Evolutionary conservation across 1,140 invertebrate genomes (phyloP), one percentile per base, ranked within the genome.

Genomic region (Tenebrio molitor): DNA sequence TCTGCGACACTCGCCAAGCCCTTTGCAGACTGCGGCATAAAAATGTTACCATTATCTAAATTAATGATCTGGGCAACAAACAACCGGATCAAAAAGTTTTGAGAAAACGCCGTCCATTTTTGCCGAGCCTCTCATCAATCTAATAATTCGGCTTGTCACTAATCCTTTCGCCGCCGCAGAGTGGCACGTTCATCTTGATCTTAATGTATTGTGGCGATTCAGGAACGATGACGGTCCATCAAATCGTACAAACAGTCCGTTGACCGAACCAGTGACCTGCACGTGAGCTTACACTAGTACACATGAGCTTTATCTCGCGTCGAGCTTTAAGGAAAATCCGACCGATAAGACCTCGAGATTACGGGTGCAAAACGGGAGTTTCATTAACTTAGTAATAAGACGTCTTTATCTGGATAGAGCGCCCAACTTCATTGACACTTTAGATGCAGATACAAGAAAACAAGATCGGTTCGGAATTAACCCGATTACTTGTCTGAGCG

Each of bases 371-470:
- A 69, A 69, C 66, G 66, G 53, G 41, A 66, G 15, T 66, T 66
- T 66, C 64, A 66, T 66, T 66, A 66, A 66, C 39, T 66, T 21
- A 12, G 64, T 66, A 66, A 66, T 66, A 66, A 66, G 64, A 66
- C 64, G 64, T 8, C 64, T 42, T 66, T 66, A 66, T 66, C 64
- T 66, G 64, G 25, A 33, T 29, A 29, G 64, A 42, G 64, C 64
- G 62, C 42, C 64, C 42, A 42, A 46, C 42, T 46, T 66, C 64
- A 42, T 66, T 29, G 64, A 66, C 64, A 46, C 39, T 66, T 66
- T 66, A 66, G 64, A 66, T 66, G 64, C 64, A 66, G 64, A 66
- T 46, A 46, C 42, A 66, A 66, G 64, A 66, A 66, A 42, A 17
- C 50, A 12, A 58, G 50, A 58, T 58, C 29, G 50, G 50, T 29